Conservation (phyloP, 2,797 vertebrate genomes). For the Xenentodon cancila region DNA sequence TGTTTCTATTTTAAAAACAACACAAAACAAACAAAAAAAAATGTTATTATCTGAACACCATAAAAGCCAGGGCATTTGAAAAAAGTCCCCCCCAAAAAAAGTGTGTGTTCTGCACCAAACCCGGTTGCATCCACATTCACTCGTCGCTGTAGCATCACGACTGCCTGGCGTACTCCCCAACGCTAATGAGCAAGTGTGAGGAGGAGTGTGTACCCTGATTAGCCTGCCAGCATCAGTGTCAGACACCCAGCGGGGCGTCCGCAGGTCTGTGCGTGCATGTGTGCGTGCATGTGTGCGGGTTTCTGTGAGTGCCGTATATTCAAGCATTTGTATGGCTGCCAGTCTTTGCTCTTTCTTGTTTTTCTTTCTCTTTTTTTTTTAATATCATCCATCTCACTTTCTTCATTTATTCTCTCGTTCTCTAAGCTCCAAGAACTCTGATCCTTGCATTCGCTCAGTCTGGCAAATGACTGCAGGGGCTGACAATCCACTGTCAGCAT, state of each 20-base stretch:
- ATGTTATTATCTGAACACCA: not conserved
- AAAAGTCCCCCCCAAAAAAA: no score
- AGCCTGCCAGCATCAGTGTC: slow-evolving; percentile 84
- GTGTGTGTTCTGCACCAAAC: no score
- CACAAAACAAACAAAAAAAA: slow-evolving; percentile 4
- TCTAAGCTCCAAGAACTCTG: slow-evolving; percentile 72
- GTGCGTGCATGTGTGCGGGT: slow-evolving; percentile 11
- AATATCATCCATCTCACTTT: slow-evolving; percentile 65
- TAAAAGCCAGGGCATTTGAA: slow-evolving; percentile 4
- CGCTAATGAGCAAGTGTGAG: slow-evolving; percentile 71
- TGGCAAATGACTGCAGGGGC: slow-evolving; percentile 82
- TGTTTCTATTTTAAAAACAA: no score
- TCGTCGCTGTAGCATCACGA: slow-evolving; percentile 57
- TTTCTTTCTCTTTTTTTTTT: slow-evolving; percentile 15
- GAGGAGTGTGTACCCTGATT: slow-evolving; percentile 81
- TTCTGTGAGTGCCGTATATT: slow-evolving; percentile 47
- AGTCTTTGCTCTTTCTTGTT: slow-evolving; percentile 37
- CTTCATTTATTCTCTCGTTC: slow-evolving; percentile 53
- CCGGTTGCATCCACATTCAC: slow-evolving; percentile 30
- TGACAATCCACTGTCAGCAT: slow-evolving; percentile 84
- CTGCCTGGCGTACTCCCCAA: slow-evolving; percentile 58
- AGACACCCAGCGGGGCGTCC: slow-evolving; percentile 81
- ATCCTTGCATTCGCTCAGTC: slow-evolving; percentile 71
- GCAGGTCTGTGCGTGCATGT: slow-evolving; percentile 39
- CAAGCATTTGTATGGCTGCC: slow-evolving; percentile 62